phyloP scores from a whole-genome alignment of 2,888 invertebrate species.

The Napeogenes inachia region DNA sequence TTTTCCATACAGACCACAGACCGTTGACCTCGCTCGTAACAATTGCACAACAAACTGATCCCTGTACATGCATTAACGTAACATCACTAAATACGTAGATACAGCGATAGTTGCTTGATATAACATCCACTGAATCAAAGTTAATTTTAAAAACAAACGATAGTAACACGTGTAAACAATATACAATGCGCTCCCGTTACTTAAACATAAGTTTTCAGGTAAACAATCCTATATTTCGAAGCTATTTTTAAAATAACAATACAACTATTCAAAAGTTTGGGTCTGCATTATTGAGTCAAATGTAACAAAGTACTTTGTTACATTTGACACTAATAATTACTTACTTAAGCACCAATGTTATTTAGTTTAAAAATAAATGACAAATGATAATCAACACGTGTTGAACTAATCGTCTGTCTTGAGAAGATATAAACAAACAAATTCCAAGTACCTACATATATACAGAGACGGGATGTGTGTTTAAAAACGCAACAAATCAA shows the following conservation, averaged over 20 bases:
- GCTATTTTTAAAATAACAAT: too few relatives aligned
- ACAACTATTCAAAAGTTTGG: too few relatives aligned
- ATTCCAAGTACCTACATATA: too few relatives aligned
- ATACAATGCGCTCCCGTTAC: slow-evolving; percentile 51
- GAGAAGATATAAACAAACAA: too few relatives aligned
- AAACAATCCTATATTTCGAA: slow-evolving; percentile 33
- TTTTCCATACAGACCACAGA: slow-evolving; percentile 8
- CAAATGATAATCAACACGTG: too few relatives aligned
- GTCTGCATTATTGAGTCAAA: too few relatives aligned
- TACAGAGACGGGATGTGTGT: slow-evolving; percentile 13
- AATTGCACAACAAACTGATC: slow-evolving; percentile 23
- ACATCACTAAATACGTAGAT: slow-evolving; percentile 46
- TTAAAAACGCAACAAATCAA: slow-evolving; percentile 14
- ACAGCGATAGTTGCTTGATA: slow-evolving; percentile 43
- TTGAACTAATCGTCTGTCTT: too few relatives aligned
- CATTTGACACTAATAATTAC: too few relatives aligned
- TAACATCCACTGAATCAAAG: slow-evolving; percentile 48
- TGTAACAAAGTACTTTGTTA: too few relatives aligned
- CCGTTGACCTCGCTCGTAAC: slow-evolving; percentile 28
- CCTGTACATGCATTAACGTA: slow-evolving; percentile 28
- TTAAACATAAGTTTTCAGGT: slow-evolving; percentile 52
- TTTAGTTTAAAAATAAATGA: too few relatives aligned
- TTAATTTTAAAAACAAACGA: slow-evolving; percentile 59
- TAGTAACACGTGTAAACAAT: slow-evolving; percentile 57
- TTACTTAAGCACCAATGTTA: too few relatives aligned